phyloP scores from a whole-genome alignment of 2,797 vertebrate genomes.

The Crocidura indochinensis region DNA sequence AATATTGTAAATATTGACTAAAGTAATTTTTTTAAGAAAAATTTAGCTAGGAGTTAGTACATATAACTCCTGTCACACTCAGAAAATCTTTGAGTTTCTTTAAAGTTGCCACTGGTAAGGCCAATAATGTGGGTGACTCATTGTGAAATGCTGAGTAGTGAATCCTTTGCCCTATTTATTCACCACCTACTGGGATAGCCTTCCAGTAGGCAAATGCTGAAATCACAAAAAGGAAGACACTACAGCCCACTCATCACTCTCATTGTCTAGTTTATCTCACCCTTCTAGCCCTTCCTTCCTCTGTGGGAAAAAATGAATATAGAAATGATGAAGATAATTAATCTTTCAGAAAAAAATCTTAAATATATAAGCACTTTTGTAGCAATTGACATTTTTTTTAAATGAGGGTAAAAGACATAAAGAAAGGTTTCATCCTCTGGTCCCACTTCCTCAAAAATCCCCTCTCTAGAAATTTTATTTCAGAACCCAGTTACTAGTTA shows the following conservation, averaged over 20 bases:
- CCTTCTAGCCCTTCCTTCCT: conserved; percentile 78
- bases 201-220: not conserved
- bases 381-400: conserved; percentile 38
- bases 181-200: not conserved
- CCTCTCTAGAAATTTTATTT: not conserved
- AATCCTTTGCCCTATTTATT: conserved; percentile 59
- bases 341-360: conserved; percentile 40
- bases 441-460: not conserved
- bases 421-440: not conserved
- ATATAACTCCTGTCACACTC: not conserved
- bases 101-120: not conserved
- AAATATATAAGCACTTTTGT: conserved; percentile 34
- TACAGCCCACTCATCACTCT: conserved; percentile 8
- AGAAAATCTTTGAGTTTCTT: conserved; percentile 3
- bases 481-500: conserved; percentile 6
- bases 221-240: conserved; percentile 37
- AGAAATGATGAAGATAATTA: conserved; percentile 14
- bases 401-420: conserved; percentile 45
- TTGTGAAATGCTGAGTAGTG: conserved; percentile 66
- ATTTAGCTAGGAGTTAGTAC: not conserved
- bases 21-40: not conserved
- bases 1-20: no score
- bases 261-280: conserved; percentile 63
- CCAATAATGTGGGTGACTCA: not conserved
- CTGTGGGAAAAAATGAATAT: conserved; percentile 62